Evolutionary conservation across 1,140 invertebrate genomes (phyloP).

Genomic region (Aporrectodea caliginosa): DNA sequence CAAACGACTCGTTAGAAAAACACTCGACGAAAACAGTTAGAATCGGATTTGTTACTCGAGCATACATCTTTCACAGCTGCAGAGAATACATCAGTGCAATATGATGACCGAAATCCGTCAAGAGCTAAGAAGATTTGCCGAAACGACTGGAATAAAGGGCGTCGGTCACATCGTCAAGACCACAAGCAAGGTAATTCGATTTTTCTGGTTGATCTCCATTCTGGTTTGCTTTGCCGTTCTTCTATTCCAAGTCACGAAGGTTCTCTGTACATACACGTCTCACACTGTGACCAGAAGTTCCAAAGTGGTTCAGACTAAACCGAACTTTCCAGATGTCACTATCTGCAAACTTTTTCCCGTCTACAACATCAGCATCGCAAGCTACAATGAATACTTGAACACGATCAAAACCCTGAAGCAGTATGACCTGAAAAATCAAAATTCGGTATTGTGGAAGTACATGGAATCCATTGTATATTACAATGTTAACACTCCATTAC

Average conservation of each 20-base stretch:
- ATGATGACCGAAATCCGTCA: background rate
- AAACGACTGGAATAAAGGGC: background rate
- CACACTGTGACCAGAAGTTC: background rate
- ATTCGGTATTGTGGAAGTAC: background rate
- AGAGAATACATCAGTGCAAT: too few relatives aligned
- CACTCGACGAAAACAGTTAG: too few relatives aligned
- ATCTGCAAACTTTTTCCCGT: background rate
- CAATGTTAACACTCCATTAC: background rate
- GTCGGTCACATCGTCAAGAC: background rate
- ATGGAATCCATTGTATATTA: background rate
- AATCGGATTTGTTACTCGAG: too few relatives aligned
- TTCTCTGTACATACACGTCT: background rate
- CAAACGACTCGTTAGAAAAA: too few relatives aligned
- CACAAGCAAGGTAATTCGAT: background rate
- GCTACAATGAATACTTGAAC: background rate
- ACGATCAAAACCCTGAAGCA: background rate
- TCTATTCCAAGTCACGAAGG: background rate
- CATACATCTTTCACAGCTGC: too few relatives aligned
- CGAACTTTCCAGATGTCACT: background rate
- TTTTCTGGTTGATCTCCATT: background rate
- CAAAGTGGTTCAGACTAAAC: background rate
- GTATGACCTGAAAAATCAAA: background rate
- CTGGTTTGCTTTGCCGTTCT: background rate
- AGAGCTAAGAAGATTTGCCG: background rate
- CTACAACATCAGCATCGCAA: background rate